Evolutionary conservation across 2,797 vertebrate species (phyloP), one percentile per base, ranked within the genome.

Genomic region (Ara ararauna): DNA sequence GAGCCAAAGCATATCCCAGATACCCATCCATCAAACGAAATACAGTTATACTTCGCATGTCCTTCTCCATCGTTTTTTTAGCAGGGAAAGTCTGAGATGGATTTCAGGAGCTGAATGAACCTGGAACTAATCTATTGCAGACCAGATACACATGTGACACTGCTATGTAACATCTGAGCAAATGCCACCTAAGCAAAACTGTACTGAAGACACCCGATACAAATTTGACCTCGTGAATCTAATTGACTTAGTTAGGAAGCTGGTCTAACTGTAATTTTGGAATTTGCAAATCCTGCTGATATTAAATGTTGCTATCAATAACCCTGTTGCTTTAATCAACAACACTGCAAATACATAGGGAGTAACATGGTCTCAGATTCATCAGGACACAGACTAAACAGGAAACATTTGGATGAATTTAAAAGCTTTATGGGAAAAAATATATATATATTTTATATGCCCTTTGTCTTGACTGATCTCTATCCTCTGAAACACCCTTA

Each of bases 341-440:
- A 82, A 12, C 45, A 61, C 4, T 83, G 42, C 9, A 51, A 85
- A 54, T 6, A 8, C 40, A 51, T 13, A 71, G 60, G 50, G 61
- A 84, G 42, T 80, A 76, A 89, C n/a, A 34, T 47, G 34, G 62
- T 45, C 67, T 85, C 50, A 67, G 50, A 80, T 75, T 74, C 64
- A 67, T 70, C 61, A 42, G 34, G 72, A 96, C 51, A 23, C 47
- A 87, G 79, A 97, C 92, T 92, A 95, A 91, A 94, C 65, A 73
- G 64, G 87, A 91, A 91, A 79, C 85, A 77, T 73, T 89, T 94
- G 65, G 9, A 80, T 78, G 44, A 72, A 30, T 45, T 97, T 64
- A 76, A 95, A 61, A 79, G 38, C 29, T 87, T 22, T 34, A 78
- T 64, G 30, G 42, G 40, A 72, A 29, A 83, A 91, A 80, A 54